Evolutionary conservation across 2,888 invertebrate genomes (phyloP).

Genomic region (Drosophila tripunctata): DNA sequence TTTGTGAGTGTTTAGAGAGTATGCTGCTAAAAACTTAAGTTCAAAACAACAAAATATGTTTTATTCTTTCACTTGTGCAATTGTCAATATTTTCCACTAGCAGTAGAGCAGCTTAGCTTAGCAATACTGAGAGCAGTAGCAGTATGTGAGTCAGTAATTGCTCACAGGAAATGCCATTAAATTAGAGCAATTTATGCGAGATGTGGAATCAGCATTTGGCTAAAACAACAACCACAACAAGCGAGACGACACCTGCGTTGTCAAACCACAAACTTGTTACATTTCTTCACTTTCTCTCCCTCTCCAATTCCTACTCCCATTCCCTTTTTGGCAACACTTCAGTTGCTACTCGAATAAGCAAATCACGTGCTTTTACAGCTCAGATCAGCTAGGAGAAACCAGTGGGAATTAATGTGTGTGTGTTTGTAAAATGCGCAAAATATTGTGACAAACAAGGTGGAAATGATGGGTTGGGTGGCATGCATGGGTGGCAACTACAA

Average conservation of each 20-base stretch:
- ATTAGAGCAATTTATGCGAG: conserved; percentile 50
- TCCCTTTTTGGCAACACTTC: not conserved
- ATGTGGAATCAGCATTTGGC: conserved; percentile 22
- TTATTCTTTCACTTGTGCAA: not conserved
- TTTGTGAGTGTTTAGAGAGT: too few relatives aligned
- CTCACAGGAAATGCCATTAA: conserved; percentile 28
- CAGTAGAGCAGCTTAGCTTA: not conserved
- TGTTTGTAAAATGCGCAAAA: conserved; percentile 50
- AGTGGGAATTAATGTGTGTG: conserved; percentile 53
- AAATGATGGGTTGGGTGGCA: not conserved
- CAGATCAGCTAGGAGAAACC: conserved; percentile 46
- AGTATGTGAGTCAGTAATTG: conserved; percentile 16
- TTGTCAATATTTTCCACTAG: not conserved
- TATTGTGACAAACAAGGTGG: conserved; percentile 26
- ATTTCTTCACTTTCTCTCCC: too few relatives aligned
- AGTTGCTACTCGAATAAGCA: conserved; percentile 48
- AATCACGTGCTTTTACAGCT: conserved; percentile 65
- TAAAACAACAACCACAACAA: conserved; percentile 22
- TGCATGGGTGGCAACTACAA: too few relatives aligned
- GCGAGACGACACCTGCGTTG: conserved; percentile 48
- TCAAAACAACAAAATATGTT: too few relatives aligned
- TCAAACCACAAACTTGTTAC: not conserved
- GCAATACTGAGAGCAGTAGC: not conserved
- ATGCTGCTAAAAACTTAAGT: too few relatives aligned
- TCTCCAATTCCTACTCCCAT: too few relatives aligned